These are phyloP conservation scores for Excalfactoria chinensis DNA, from an alignment of 2,113 vertebrate species.

Conservation along the genomic window DNA sequence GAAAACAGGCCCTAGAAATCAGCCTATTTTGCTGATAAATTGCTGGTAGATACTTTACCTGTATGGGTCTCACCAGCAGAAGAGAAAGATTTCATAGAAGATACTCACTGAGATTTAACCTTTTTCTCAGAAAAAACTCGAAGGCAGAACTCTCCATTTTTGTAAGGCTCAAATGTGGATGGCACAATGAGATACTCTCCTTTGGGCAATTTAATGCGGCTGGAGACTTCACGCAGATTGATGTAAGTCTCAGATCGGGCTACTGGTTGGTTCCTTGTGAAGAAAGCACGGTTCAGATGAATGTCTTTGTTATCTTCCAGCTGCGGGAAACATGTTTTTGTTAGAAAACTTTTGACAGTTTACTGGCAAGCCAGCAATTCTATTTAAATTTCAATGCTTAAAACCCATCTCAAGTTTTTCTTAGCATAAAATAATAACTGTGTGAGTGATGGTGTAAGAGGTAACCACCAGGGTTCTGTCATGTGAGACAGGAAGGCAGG, in stretches of 20 bases:
- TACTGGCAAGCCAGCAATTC: background rate
- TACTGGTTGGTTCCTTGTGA: slow-evolving; percentile 71
- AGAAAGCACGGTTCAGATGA: slow-evolving; percentile 80
- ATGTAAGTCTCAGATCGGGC: slow-evolving; percentile 77
- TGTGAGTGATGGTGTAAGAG: fast-evolving
- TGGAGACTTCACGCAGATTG: slow-evolving; percentile 84
- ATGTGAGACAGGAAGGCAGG: background rate
- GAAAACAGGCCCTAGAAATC: background rate
- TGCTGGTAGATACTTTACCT: background rate
- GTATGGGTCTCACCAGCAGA: background rate
- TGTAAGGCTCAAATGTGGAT: slow-evolving; percentile 87
- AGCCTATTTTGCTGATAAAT: background rate
- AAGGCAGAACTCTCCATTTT: slow-evolving; percentile 84
- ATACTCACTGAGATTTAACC: slow-evolving; percentile 77
- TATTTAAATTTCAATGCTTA: background rate
- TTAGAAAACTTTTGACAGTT: slow-evolving; percentile 8
- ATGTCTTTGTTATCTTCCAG: slow-evolving; percentile 65
- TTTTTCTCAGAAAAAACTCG: slow-evolving; percentile 88
- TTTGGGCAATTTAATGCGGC: slow-evolving; percentile 78
- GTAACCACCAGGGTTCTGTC: background rate
- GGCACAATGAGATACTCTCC: slow-evolving; percentile 88
- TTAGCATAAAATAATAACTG: background rate
- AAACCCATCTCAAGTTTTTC: background rate
- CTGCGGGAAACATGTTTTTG: slow-evolving; percentile 1
- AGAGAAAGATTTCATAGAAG: background rate